Evolutionary conservation across 2,113 vertebrate genomes (phyloP), one percentile per base, ranked within the genome.

Genomic region (Siniperca knerii): DNA sequence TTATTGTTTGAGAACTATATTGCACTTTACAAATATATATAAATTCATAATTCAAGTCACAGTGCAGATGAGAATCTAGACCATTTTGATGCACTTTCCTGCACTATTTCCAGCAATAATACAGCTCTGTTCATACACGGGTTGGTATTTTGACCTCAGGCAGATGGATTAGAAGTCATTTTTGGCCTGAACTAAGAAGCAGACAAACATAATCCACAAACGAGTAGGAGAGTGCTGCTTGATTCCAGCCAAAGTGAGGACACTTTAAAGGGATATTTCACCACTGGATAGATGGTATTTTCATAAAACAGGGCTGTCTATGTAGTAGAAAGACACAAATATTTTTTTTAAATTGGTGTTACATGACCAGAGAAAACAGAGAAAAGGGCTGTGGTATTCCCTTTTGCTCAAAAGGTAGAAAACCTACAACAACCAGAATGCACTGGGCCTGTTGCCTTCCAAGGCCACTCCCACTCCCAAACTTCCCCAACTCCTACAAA

Each of bases 91-190:
- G 42, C 60, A 29, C 35, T 37, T n/a, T 71, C 46, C 52, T 64
- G n/a, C 15, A 55, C 23, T 48, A 0, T 58, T 55, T 67, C 13
- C 42, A 15, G 64, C 4, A 71, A 81, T 64, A 72, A 2, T 0
- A 11, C n/a, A 54, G 70, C 65, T 66, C 21, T 61, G 18, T 64
- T 52, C n/a, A 48, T 46, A 69, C 20, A 48, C 58, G n/a, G 6
- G 61, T 68, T 79, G 42, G n/a, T 62, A 40, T 74, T 90, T 84
- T 86, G 78, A 58, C 55, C 23, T 40, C 42, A 54, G 35, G 16
- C 66, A 23, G 44, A 66, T 57, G 69, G 87, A 88, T 90, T 85
- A 78, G 64, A 81, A 72, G 81, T 42, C 33, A 54, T 74, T 81
- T 86, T 80, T 83, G 70, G 52, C 25, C 40, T 15, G 25, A 76